Base-by-base conservation (phyloP, 2,888 invertebrate genomes). In the Epinotia ramella region DNA sequence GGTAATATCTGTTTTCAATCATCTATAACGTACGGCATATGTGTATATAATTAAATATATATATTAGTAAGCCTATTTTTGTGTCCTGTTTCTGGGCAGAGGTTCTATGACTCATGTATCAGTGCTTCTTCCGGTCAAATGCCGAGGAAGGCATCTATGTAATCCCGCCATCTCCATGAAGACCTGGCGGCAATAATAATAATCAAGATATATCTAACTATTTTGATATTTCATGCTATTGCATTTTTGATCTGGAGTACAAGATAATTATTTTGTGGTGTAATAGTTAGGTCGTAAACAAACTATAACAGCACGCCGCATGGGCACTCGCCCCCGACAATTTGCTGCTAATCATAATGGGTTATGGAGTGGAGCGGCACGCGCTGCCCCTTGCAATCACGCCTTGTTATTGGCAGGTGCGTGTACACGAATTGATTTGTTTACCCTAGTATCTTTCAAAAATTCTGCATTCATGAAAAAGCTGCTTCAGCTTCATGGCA, bases 341-440 rank as follows among this genome's bases (percentile, higher is more conserved):
- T 57, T 53, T 67, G 68, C 59, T 59, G 28, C 69, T 71, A 71
- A 63, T 71, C 70, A 71, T 71, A 71, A 63, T 71, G 62, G 62
- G 70, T 73, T 67, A 66, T 73, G 66, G 69, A 69, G 59, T 67
- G 59, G 56, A 53, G 68, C 56, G 73, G 65, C 67, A 71, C 71
- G 73, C 62, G 68, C 62, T 20, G 40, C 40, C 62, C 56, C 66
- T 67, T 33, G 56, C 67, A 66, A 67, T 62, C 63, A 53, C 40
- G 56, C 66, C 76, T 72, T 70, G 62, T 71, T 76, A 46, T 24
- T 59, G 33, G 53, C 33, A 67, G 53, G 66, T 46, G 71, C 66
- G 71, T 72, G 71, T 71, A 62, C 62, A 71, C 60, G 40, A 71
- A 70, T 71, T 71, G 56, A 71, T 75, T 75, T 20, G 7, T 53